Evolutionary conservation across 2,888 invertebrate genomes (phyloP), one percentile per base, ranked within the genome.

Genomic region (Drosophila infuscata): DNA sequence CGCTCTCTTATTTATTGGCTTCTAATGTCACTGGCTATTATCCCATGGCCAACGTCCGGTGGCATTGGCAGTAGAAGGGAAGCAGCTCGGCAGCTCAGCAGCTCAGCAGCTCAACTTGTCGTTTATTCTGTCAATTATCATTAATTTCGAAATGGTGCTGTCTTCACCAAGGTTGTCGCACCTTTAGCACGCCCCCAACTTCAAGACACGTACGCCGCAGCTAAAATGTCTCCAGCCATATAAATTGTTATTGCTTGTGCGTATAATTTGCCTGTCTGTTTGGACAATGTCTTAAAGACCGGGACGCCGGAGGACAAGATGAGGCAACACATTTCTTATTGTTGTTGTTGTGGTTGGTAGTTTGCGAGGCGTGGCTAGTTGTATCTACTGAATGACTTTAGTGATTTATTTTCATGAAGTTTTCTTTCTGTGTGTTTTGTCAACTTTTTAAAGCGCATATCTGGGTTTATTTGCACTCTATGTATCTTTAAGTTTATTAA

Each of bases 51-150:
- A 63, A 43, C 35, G 70, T 63, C 63, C 60, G 43, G 25, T 56
- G 48, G 35, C 43, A 35, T 17, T 53, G 48, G 3, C 36, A 57
- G n/a, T 46, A n/a, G 48, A 41, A 48, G 51, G 20, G 48, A 43
- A 68, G 49, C 65, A 68, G 53, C 35, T 49, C 59, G 53, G 51
- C 53, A 62, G 63, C 63, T 38, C 30, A 60, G 60, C 58, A 64
- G 62, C 64, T 69, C 65, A 32, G 72, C 79, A 84, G 86, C 88
- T 90, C 88, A 91, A 90, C 87, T 87, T 91, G 91, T 90, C 90
- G 82, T 91, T 90, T 89, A 82, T 83, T 88, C 81, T 91, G 90
- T 91, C 90, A 90, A 90, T 91, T 90, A 91, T 81, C 89, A 83
- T 91, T 91, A 86, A 88, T 89, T 86, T 84, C 76, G 75, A 80